A percentile compares a stretch with the other conserved stretches of the same genome.
phyloP scores from a whole-genome alignment of 2,888 invertebrate species.

The Tipula lateralis region DNA sequence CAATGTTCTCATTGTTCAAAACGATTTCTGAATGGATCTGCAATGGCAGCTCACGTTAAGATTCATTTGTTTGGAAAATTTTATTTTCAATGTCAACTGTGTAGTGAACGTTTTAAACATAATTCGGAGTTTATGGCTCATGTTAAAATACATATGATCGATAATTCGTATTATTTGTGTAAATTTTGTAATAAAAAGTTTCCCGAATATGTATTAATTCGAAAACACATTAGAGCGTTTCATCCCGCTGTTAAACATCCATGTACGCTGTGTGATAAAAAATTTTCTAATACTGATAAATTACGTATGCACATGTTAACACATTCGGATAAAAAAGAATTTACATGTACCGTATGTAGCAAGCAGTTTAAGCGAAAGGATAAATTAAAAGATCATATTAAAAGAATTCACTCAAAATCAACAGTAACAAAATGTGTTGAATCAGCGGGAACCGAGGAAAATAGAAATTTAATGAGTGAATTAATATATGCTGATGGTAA shows the following conservation, averaged over 20 bases:
- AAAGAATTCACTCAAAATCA: conserved; percentile 34
- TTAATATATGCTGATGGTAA: neutral
- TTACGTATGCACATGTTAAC: conserved; percentile 64
- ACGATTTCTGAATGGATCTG: conserved; percentile 66
- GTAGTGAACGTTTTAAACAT: conserved; percentile 62
- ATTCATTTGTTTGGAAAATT: conserved; percentile 51
- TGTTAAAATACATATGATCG: conserved; percentile 56
- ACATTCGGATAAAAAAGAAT: conserved; percentile 62
- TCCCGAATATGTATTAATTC: conserved; percentile 62
- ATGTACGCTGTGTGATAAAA: conserved; percentile 64
- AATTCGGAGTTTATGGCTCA: conserved; percentile 62
- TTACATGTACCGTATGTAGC: conserved; percentile 70
- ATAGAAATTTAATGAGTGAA: neutral
- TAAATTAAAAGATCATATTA: conserved; percentile 37
- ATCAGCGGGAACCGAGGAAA: neutral
- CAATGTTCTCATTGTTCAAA: conserved; percentile 62
- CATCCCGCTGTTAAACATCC: conserved; percentile 64
- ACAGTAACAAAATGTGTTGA: neutral
- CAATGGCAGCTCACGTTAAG: conserved; percentile 66
- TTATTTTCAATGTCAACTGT: conserved; percentile 61
- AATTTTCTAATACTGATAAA: conserved; percentile 67
- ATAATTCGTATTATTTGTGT: conserved; percentile 62
- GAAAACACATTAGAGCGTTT: conserved; percentile 69
- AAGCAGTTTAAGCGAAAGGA: conserved; percentile 66
- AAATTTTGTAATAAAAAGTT: conserved; percentile 65